phyloP scores from a whole-genome alignment of 2,888 invertebrate genomes.

The Mechanitis messenoides region DNA sequence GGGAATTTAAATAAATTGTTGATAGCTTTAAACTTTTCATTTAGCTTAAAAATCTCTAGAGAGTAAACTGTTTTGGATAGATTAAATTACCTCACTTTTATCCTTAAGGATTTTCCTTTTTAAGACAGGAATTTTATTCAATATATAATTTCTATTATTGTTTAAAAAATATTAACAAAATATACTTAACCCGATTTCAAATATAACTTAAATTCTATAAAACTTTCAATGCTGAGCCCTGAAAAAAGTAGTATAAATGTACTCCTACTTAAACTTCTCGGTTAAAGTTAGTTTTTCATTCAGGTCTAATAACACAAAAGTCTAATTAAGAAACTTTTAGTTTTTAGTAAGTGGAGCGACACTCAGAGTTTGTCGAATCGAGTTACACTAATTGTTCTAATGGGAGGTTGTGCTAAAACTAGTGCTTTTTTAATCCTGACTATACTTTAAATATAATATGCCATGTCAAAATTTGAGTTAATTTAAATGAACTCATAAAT shows the following conservation, averaged over 20 bases:
- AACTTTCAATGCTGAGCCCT: slow-evolving; percentile 5
- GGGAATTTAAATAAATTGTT: background rate
- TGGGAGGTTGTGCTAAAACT: slow-evolving; percentile 20
- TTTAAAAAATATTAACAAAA: background rate
- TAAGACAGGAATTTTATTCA: background rate
- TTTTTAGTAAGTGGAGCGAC: slow-evolving; percentile 24
- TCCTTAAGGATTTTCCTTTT: background rate
- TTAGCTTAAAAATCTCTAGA: background rate
- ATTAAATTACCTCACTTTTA: background rate
- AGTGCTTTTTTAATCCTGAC: slow-evolving; percentile 12
- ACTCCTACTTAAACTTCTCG: slow-evolving; percentile 24
- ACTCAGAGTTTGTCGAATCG: slow-evolving; percentile 22
- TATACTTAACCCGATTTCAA: background rate
- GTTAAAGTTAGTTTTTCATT: slow-evolving; percentile 24
- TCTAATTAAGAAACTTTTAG: slow-evolving; percentile 31
- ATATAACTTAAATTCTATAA: no score
- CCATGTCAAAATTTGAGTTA: background rate
- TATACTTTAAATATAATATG: slow-evolving; percentile 12
- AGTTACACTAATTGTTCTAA: slow-evolving; percentile 25
- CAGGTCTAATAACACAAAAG: slow-evolving; percentile 27
- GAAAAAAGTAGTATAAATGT: slow-evolving; percentile 20
- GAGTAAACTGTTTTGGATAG: background rate
- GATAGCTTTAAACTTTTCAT: background rate
- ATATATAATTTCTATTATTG: background rate
- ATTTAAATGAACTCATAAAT: background rate